Base-by-base conservation (phyloP, 1,140 invertebrate species). In the Cyclargus thomasi region DNA sequence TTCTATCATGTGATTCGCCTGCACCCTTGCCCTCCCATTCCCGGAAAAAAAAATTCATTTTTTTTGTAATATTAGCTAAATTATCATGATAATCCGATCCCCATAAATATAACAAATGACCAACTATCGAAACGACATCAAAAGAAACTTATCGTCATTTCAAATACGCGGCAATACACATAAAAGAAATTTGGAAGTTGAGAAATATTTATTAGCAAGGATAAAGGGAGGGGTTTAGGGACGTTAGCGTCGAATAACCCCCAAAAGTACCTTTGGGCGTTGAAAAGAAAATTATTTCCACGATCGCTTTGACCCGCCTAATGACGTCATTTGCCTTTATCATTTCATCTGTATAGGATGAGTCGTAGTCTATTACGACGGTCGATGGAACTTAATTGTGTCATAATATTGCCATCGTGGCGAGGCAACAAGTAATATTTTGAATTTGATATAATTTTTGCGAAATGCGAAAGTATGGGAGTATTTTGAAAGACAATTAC, bases 211-310 rank as follows among this genome's bases (percentile, higher is more conserved):
- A 74, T 69, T 73, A 75, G 67, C 68, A 66, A 36, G 65, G 74
- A 75, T 73, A 70, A 70, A 55, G 62, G 62, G 63, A 63, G 68
- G 67, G 71, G 67, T 74, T 75, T 73, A 35, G 20, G 65, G 68
- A 53, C 69, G 57, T 70, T 74, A 70, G 67, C 64, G 70, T 70
- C 71, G 71, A 74, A 71, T 77, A 77, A 77, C 23, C 67, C 63
- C 67, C 72, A 76, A 71, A 68, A 67, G 69, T 65, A 74, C 71
- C 72, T 75, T 67, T 65, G 67, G 67, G 72, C 72, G 74, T 71
- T 78, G 72, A 78, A 78, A 78, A 75, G 74, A 78, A 78, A 78
- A 78, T 78, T 69, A 78, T 78, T 75, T 74, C 67, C 69, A 73
- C 66, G 67, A 71, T 70, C 73, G 70, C 74, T 76, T 73, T 70